Evolutionary conservation across 2,797 vertebrate species (phyloP).

Genomic region (Phoxinus dragarum): DNA sequence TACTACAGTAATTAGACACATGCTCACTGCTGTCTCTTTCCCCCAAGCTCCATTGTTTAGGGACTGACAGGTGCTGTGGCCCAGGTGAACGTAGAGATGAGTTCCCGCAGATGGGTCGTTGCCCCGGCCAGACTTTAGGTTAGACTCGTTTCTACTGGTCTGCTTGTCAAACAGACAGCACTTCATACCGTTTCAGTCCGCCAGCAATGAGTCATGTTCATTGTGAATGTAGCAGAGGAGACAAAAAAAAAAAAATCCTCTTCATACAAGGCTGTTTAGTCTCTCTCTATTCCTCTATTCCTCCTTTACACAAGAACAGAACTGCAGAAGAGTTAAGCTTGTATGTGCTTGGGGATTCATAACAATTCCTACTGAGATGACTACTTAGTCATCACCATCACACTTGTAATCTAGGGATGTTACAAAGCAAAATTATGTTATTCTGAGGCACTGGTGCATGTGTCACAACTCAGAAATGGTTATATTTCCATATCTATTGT

Average conservation of each 20-base stretch:
- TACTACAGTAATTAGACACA: slow-evolving; percentile 13
- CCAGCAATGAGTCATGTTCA: slow-evolving; percentile 39
- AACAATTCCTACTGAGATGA: no score
- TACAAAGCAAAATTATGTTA: no score
- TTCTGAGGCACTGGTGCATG: background rate
- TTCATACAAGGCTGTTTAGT: slow-evolving; percentile 23
- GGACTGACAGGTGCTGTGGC: slow-evolving; percentile 12
- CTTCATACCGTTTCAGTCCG: slow-evolving; percentile 9
- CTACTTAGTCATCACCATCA: no score
- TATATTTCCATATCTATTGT: background rate
- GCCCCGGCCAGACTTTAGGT: slow-evolving; percentile 14
- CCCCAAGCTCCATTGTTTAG: background rate
- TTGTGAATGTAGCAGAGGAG: slow-evolving; percentile 30
- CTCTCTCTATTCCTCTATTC: background rate
- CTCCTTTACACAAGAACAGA: slow-evolving; percentile 1
- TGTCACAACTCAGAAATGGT: background rate
- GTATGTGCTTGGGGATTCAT: background rate
- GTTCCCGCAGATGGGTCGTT: slow-evolving; percentile 13
- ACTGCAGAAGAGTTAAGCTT: background rate
- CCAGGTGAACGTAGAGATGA: slow-evolving; percentile 7
- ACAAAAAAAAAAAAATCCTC: slow-evolving; percentile 9
- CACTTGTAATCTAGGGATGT: no score
- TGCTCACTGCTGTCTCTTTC: slow-evolving; percentile 15
- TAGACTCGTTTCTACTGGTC: slow-evolving; percentile 2
- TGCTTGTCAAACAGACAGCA: slow-evolving; percentile 36